Evolutionary conservation across 2,888 invertebrate genomes (phyloP).

Genomic region (Gisinianus flammeolus): DNA sequence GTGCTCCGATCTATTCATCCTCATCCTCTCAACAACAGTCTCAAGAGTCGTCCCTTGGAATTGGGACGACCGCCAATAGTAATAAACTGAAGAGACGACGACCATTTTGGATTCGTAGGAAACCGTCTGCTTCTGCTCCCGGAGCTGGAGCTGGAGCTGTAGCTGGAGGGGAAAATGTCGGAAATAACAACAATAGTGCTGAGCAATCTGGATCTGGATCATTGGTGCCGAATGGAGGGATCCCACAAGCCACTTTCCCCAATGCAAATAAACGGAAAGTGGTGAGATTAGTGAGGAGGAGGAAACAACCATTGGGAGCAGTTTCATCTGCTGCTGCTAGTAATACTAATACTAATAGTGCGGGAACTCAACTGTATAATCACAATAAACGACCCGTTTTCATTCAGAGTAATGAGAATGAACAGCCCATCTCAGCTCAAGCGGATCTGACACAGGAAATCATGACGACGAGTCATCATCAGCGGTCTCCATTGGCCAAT

Average conservation of each 20-base stretch:
- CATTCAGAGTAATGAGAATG: constrained; percentile 41
- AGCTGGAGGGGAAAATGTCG: neutral
- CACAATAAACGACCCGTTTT: constrained; percentile 39
- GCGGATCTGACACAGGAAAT: constrained; percentile 20
- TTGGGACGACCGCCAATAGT: neutral
- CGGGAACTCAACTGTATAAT: neutral
- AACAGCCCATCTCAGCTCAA: constrained; percentile 31
- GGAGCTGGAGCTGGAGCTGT: neutral
- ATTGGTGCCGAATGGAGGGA: neutral
- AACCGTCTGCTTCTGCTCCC: neutral
- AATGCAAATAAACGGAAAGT: constrained; percentile 44
- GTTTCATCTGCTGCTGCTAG: neutral
- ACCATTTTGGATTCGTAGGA: constrained; percentile 11
- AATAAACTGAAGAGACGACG: neutral
- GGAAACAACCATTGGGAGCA: constrained; percentile 17
- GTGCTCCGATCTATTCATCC: neutral
- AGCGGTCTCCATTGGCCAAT: neutral
- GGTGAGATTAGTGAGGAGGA: constrained; percentile 52
- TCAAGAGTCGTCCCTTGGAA: neutral
- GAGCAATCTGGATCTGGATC: constrained; percentile 29
- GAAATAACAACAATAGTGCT: neutral
- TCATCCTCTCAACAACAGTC: neutral
- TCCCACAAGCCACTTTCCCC: constrained; percentile 17
- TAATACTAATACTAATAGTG: neutral
- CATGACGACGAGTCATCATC: neutral